Evolutionary conservation across 92 coral and sea anemone genomes (phyloP), one percentile per base, ranked within the genome.

Genomic region (Phenganax marumi): DNA sequence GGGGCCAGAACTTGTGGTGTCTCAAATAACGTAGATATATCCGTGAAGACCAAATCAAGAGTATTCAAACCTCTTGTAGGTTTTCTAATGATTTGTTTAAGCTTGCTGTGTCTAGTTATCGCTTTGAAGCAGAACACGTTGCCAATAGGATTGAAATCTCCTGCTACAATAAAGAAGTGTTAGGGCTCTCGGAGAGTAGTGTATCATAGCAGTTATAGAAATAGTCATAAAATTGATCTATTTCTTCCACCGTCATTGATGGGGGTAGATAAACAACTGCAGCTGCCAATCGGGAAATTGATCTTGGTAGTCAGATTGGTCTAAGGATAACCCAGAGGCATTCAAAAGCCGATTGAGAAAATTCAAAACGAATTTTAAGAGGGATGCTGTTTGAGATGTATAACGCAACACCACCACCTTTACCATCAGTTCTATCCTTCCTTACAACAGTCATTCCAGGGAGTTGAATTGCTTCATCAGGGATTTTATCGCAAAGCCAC

Each of bases 11-110:
- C 23, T 66, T 23, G 3, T 39, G 72, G 72, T 16, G 46, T 39
- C 50, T 66, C 46, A 43, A 23, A 66, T 2, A 39, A 23, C 5
- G 39, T 10, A 66, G 72, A 66, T 66, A 66, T 23, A 39, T 66
- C 72, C 13, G 72, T 66, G 39, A 68, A 68, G 3, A 68, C 3
- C 12, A 68, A 10, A 68, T 68, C 74, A 18, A 33, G 74, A 68
- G 22, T 68, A 13, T 68, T 68, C 39, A 50, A 68, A 6, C 74
- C 74, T 68, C 74, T 68, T 13, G 74, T 68, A 33, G 74, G 74
- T 7, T 68, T 39, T 13, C 39, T 68, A 68, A 68, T 68, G 16
- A 68, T 48, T 68, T 66, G 72, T 39, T 66, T 66, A 13, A 66
- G 18, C 22, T 66, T 66, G 12, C 46, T 66, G 7, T 23, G 12